Evolutionary conservation across 2,113 vertebrate genomes (phyloP).

Genomic region (Chascanopsetta lugubris): DNA sequence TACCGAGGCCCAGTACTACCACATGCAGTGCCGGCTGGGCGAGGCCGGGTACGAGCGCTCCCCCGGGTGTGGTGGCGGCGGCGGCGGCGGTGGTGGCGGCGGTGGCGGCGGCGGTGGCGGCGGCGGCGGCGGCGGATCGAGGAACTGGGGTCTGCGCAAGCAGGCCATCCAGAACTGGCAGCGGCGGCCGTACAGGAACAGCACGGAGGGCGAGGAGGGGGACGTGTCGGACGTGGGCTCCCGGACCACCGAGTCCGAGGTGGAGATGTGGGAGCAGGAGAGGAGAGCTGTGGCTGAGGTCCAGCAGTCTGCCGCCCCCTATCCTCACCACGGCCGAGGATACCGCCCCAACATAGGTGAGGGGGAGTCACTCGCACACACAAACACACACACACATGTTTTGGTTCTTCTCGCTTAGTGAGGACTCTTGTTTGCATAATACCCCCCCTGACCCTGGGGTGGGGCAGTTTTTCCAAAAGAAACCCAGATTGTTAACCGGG

Average conservation of each 20-base stretch:
- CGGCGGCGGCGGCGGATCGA: too few relatives aligned
- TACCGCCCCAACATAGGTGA: conserved; percentile 83
- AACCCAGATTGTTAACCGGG: too few relatives aligned
- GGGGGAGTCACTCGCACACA: too few relatives aligned
- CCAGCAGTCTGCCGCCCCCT: conserved; percentile 73
- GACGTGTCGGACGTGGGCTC: conserved; percentile 95
- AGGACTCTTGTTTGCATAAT: too few relatives aligned
- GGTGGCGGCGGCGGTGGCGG: too few relatives aligned
- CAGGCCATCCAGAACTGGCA: conserved; percentile 99
- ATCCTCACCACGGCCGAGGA: conserved; percentile 68
- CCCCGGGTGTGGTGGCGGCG: conserved; percentile 64
- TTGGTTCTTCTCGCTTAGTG: too few relatives aligned
- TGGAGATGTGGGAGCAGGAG: conserved; percentile 91
- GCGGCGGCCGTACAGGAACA: conserved; percentile 93
- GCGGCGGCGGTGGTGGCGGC: too few relatives aligned
- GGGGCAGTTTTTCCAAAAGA: too few relatives aligned
- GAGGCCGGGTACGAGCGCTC: conserved; percentile 81
- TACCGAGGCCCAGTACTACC: conserved; percentile 83
- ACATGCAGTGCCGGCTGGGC: conserved; percentile 81
- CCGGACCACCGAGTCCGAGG: conserved; percentile 93
- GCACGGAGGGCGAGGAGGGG: conserved; percentile 95
- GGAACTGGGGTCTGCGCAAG: conserved; percentile 90
- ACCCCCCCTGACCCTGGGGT: too few relatives aligned
- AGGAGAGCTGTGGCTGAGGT: conserved; percentile 77
- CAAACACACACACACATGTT: too few relatives aligned